Evolutionary conservation across 2,797 vertebrate species (phyloP), one percentile per base, ranked within the genome.

Genomic region (Sitta carolinensis): DNA sequence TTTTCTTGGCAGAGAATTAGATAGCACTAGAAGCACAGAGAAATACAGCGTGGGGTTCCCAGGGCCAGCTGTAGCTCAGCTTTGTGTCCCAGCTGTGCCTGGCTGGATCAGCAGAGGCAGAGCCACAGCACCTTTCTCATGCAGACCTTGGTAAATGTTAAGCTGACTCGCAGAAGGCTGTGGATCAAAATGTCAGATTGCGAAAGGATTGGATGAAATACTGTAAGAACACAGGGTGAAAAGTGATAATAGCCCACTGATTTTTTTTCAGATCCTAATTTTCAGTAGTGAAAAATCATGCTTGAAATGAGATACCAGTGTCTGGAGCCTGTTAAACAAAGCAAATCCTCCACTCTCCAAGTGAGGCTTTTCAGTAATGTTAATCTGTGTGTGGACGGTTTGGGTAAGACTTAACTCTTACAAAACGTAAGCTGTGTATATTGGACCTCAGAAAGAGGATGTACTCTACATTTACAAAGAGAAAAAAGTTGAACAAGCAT

Each of bases 1-100:
- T 90, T 94, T 91, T 76, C 51, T 94, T 90, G 96, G 72, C 94
- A 79, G 74, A 66, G 63, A 55, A 83, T 76, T 73, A 34, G 29
- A 51, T 29, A 64, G 66, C 55, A 50, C 21, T 47, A 72, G 40
- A 69, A 62, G 21, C 29, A 62, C 8, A 76, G 83, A 25, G 58
- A 57, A 64, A 29, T 86, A 29, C 29, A 78, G 29, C 0, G 0
- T 3, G 3, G 42, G 29, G 13, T 82, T 89, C 74, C 20, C 2
- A 5, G 32, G 77, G 27, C 59, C 77, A 84, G 74, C 69, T 87
- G 84, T n/a, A 55, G 38, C 80, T 86, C 47, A 23, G 34, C 34
- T 88, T 45, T 0, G 0, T 66, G 38, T 51, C 22, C 54, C 74
- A 84, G 67, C 74, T 96, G 70, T 90, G 70, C 55, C 70, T 67